Evolutionary conservation across 2,113 vertebrate genomes (phyloP).

Genomic region (Orthochromis indermauri): DNA sequence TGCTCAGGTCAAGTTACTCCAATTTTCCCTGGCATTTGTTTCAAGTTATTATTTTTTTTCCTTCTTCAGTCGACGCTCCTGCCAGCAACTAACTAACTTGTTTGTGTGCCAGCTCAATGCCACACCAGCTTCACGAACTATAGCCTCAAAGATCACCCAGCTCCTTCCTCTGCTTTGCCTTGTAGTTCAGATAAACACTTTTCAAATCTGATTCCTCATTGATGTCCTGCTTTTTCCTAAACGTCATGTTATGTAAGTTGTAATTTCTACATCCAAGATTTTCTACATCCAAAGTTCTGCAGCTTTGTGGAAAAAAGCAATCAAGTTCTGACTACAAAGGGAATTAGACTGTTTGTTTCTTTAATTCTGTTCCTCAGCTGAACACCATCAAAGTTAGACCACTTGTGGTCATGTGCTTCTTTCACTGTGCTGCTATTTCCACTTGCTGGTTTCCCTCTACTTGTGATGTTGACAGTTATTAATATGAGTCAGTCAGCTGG

Average conservation of each 20-base stretch:
- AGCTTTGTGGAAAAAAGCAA: not conserved
- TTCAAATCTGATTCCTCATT: not conserved
- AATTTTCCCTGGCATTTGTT: not conserved
- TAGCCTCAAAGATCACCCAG: not conserved
- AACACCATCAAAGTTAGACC: not conserved
- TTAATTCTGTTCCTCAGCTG: not conserved
- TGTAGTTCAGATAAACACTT: not conserved
- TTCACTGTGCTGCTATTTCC: not conserved
- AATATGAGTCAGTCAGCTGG: not conserved
- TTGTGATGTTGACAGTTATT: not conserved
- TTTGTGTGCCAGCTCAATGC: too few species aligned
- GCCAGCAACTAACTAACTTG: not conserved
- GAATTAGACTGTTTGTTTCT: not conserved
- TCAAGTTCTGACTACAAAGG: not conserved
- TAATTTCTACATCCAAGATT: not conserved
- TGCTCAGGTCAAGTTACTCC: not conserved
- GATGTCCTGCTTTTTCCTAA: not conserved
- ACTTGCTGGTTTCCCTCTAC: not conserved
- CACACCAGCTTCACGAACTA: not conserved
- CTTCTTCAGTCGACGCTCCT: fast-evolving
- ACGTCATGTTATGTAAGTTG: not conserved
- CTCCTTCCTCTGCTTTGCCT: not conserved
- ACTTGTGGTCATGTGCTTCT: not conserved
- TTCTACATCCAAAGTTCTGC: not conserved
- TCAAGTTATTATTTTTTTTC: not conserved